These are phyloP conservation scores for Pheosia gnoma DNA, from an alignment of 2,888 invertebrate genomes.

Conservation along the genomic window DNA sequence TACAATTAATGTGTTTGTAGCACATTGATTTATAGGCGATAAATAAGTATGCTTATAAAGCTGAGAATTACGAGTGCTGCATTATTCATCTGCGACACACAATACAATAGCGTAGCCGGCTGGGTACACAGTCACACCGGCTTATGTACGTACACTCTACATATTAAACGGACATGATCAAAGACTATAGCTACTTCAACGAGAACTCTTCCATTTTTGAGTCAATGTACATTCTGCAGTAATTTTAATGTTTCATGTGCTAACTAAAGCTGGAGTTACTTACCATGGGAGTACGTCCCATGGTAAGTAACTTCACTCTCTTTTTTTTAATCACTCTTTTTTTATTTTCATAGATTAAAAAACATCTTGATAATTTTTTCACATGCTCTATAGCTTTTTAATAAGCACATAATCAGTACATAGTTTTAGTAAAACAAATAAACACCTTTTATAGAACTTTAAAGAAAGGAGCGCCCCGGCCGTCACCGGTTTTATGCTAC, in stretches of 20 bases:
- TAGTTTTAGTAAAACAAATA: background rate
- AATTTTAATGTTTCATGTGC: too few species aligned
- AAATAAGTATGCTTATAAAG: constrained; percentile 54
- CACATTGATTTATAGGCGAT: constrained; percentile 50
- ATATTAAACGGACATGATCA: constrained; percentile 47
- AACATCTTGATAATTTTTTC: too few species aligned
- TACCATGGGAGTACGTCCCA: too few species aligned
- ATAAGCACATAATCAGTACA: too few species aligned
- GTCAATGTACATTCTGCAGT: too few species aligned
- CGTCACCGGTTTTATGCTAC: constrained; percentile 22
- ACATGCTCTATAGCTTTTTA: too few species aligned
- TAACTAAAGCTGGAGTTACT: too few species aligned
- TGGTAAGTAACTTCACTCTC: too few species aligned
- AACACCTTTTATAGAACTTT: constrained; percentile 6
- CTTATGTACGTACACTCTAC: constrained; percentile 51
- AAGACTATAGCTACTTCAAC: constrained; percentile 26
- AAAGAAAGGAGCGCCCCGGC: constrained; percentile 21
- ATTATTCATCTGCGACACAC: constrained; percentile 59
- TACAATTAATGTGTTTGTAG: constrained; percentile 41
- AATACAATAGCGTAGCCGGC: constrained; percentile 56
- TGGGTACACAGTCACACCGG: constrained; percentile 32
- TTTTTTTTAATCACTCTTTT: too few species aligned
- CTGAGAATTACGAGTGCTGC: constrained; percentile 57
- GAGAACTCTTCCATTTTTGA: too few species aligned
- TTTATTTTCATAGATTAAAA: too few species aligned